Conservation (phyloP, 1,140 invertebrate genomes). For the Panonychus citri region DNA sequence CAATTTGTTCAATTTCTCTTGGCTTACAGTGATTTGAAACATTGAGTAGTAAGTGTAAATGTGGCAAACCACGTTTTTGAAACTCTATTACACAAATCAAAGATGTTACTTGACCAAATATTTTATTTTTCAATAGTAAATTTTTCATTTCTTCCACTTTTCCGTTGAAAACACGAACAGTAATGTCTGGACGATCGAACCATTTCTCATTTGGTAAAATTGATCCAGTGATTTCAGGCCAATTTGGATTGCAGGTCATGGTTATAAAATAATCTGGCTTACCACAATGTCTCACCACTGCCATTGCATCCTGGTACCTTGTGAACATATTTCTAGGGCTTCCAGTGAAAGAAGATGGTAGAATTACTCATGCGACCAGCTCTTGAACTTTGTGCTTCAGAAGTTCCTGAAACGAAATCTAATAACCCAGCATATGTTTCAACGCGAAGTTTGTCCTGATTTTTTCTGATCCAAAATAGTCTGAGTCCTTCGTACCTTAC, state of each 20-base stretch:
- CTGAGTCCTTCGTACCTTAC: neutral
- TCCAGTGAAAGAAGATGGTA: constrained; percentile 11
- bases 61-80: constrained; percentile 25
- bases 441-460: neutral
- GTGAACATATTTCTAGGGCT: constrained; percentile 6
- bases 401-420: no score
- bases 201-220: constrained; percentile 17
- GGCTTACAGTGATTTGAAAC: neutral
- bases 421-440: no score
- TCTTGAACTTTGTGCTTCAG: neutral
- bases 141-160: neutral
- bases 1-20: neutral
- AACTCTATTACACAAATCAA: constrained; percentile 21
- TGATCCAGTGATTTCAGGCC: constrained; percentile 23
- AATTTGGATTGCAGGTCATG: constrained; percentile 27
- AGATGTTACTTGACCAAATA: constrained; percentile 1
- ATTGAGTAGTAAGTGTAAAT: constrained; percentile 21
- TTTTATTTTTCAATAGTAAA: neutral
- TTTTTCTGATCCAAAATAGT: neutral
- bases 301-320: constrained; percentile 20
- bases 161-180: neutral
- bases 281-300: constrained; percentile 18
- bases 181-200: neutral
- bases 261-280: constrained; percentile 26
- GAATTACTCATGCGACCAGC: constrained; percentile 2